These are phyloP conservation scores for Sphaeridia pumilis DNA, from an alignment of 2,888 invertebrate genomes.

Conservation along the genomic window DNA sequence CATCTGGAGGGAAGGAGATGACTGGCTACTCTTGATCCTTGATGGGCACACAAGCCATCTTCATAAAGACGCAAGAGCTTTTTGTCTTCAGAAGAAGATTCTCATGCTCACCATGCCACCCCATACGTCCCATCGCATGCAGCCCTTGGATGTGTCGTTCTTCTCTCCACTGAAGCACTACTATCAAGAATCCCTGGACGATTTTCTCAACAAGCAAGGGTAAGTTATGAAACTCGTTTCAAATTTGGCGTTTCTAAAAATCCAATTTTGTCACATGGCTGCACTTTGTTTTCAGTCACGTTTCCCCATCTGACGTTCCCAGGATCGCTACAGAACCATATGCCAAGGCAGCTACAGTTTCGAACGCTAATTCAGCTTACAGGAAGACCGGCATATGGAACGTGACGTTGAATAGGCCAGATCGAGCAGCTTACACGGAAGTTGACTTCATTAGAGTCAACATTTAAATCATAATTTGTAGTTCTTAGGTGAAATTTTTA, in stretches of 20 bases:
- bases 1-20: neutral
- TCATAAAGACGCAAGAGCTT: neutral
- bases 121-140: constrained; percentile 14
- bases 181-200: too few species aligned
- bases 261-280: too few species aligned
- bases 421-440: neutral
- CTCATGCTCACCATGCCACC: constrained; percentile 13
- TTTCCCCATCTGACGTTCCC: constrained; percentile 7
- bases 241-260: too few species aligned
- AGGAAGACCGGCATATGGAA: constrained; percentile 9
- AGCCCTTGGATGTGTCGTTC: constrained; percentile 10
- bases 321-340: neutral
- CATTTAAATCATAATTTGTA: too few species aligned
- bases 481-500: too few species aligned
- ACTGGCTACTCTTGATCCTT: constrained; percentile 6
- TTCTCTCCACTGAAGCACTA: constrained; percentile 5
- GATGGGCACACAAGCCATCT: constrained; percentile 11
- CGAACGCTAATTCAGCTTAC: neutral
- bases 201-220: too few species aligned
- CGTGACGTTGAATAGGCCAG: neutral
- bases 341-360: neutral
- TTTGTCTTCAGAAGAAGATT: constrained; percentile 2
- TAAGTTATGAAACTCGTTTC: too few species aligned
- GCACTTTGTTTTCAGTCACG: too few species aligned
- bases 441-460: too few species aligned